Conservation (phyloP, 2,888 invertebrate species). For the Liopterus haemorrhoidalis region DNA sequence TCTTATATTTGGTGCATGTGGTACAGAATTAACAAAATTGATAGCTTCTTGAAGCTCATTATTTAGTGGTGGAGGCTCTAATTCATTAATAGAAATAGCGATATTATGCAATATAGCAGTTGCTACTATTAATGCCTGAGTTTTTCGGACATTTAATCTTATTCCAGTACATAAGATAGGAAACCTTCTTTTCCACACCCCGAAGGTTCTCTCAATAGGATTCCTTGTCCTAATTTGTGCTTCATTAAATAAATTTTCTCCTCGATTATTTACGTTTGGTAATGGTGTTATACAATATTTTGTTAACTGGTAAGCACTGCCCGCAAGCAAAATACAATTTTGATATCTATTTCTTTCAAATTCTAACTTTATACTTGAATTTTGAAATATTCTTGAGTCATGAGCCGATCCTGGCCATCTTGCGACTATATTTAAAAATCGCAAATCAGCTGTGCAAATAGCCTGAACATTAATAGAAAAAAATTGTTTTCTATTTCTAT, state of each 20-base stretch:
- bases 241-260: conserved; percentile 3
- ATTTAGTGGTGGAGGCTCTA: conserved; percentile 1
- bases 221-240: conserved; percentile 3
- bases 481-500: conserved; percentile 3
- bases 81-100: background rate
- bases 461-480: conserved; percentile 1
- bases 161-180: background rate
- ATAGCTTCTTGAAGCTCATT: background rate
- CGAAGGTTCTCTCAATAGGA: background rate
- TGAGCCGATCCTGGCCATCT: conserved; percentile 1
- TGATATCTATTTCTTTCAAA: too few relatives aligned
- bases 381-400: conserved; percentile 2
- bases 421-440: background rate
- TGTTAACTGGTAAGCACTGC: too few relatives aligned
- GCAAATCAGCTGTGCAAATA: background rate
- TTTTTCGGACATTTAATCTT: conserved; percentile 1
- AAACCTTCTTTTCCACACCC: conserved; percentile 1
- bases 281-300: conserved; percentile 5
- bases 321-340: too few relatives aligned
- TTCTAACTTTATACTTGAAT: conserved; percentile 1
- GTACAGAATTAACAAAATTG: conserved; percentile 3
- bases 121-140: background rate
- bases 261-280: background rate
- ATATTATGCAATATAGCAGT: conserved; percentile 6
- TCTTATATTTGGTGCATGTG: too few relatives aligned